Conservation (phyloP, 2,113 vertebrate genomes). For the Cololabis saira region DNA sequence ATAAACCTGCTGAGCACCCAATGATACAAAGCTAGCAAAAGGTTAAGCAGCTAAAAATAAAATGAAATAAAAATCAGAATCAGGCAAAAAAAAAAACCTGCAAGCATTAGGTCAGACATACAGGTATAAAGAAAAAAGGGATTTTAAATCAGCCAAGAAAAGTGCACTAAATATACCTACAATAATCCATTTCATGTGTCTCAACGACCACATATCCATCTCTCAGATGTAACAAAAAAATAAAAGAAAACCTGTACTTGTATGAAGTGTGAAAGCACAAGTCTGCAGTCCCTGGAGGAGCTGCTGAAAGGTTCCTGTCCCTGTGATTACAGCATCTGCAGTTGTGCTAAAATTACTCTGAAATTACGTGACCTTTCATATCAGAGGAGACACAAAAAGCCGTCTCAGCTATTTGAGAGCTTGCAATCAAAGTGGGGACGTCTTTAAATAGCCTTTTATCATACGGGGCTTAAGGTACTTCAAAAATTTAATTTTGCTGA, state of each 20-base stretch:
- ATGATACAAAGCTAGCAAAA: no score
- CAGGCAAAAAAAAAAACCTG: no score
- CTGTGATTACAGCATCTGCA: slow-evolving; percentile 15
- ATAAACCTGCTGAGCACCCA: no score
- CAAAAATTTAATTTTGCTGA: neutral
- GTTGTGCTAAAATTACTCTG: slow-evolving; percentile 12
- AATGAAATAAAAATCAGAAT: no score
- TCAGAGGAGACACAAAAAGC: neutral
- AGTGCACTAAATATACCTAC: neutral
- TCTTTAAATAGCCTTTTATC: neutral
- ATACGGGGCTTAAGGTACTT: neutral
- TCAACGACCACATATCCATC: no score
- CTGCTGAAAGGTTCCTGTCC: slow-evolving; percentile 12
- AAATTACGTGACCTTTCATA: slow-evolving; percentile 31
- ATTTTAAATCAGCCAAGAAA: no score
- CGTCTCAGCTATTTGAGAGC: neutral
- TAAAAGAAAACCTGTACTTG: neutral
- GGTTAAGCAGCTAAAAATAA: no score
- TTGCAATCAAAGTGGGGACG: slow-evolving; percentile 4
- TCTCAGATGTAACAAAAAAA: neutral
- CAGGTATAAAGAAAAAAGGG: no score
- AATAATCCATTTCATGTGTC: neutral
- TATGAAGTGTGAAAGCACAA: neutral
- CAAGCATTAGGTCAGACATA: no score
- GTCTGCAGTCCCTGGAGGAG: neutral